Base-by-base conservation (phyloP, 1,140 invertebrate species). In the Mesaphorura yosii region DNA sequence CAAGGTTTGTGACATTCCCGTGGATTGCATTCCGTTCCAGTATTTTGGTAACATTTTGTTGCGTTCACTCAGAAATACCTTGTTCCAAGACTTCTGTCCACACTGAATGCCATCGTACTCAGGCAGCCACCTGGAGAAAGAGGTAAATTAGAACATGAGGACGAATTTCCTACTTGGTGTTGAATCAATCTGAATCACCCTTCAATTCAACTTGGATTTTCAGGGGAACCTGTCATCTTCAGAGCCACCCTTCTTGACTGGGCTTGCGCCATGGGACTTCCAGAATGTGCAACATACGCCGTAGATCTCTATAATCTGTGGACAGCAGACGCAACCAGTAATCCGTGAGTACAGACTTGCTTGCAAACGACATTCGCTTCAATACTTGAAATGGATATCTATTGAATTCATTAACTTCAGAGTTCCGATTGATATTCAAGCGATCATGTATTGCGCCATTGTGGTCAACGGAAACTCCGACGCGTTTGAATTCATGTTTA, bases 211-310 rank as follows among this genome's bases (percentile, higher is more conserved):
- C n/a, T n/a, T n/a, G n/a, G n/a, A n/a, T n/a, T n/a, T n/a, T n/a
- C n/a, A 34, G 52, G 49, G 4, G 19, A 25, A 17, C 48, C 28
- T 12, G 48, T 57, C 7, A 45, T 44, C 14, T 38, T 53, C 1
- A 2, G 58, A 31, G 23, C 46, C 22, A 31, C 42, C 26, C 47
- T 60, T 6, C 38, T 60, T n/a, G 45, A 50, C 29, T 57, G 45
- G 50, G 54, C 54, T n/a, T 60, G 58, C 34, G 22, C 39, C 19
- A 27, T 60, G 0, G 51, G 45, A 12, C 34, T n/a, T 23, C 1
- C 27, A 5, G 6, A 23, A 27, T 60, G 58, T 27, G 4, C 34
- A 2, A 39, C 46, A 23, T 53, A 56, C 23, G 47, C 54, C 3
- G 40, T 38, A 14, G 6, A 20, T 20, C 29, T 57, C 1, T 37